Base-by-base conservation (phyloP, 2,797 vertebrate genomes). In the Lerista edwardsae region DNA sequence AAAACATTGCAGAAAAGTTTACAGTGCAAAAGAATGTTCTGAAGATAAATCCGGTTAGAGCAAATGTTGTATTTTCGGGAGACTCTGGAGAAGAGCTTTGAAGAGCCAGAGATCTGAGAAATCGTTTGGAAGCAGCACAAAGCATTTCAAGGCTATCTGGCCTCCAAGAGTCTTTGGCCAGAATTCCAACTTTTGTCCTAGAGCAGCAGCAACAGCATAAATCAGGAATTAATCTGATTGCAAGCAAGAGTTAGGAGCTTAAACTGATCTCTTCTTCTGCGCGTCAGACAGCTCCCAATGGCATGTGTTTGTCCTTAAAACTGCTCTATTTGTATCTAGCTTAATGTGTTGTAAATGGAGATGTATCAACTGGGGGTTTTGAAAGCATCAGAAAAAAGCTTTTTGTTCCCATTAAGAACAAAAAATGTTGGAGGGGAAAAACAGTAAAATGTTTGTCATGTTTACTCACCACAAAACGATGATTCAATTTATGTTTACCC, bases 151-250 rank as follows among this genome's bases (percentile, higher is more conserved):
- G 47, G 59, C 29, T 57, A 21, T 59, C 59, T 57, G 75, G 29
- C 68, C 47, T 23, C 34, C 14, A 29, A 44, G 51, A 17, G 36
- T 59, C 67, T 47, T 74, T 75, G 75, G 69, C 75, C 75, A 67
- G 25, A 57, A 75, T 61, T 79, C 85, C 7, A 27, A 17, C 59
- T 39, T 44, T 31, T 25, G 71, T 68, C 75, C 41, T 39, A 9
- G 21, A 62, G 78, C 36, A 44, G 25, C 59, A 61, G 59, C 79
- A 41, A 67, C 75, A 3, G 25, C 81, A 68, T 61, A 79, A 87
- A 87, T 87, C 85, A 68, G 80, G 59, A 79, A 73, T 81, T 85
- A 85, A 85, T 85, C 84, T 79, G 85, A 74, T 75, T 82, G 69
- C 80, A 61, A 44, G 62, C 36, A 59, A 74, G 85, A 83, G 72